Evolutionary conservation across 2,888 invertebrate genomes (phyloP), one percentile per base, ranked within the genome.

Genomic region (Lithodes maja): DNA sequence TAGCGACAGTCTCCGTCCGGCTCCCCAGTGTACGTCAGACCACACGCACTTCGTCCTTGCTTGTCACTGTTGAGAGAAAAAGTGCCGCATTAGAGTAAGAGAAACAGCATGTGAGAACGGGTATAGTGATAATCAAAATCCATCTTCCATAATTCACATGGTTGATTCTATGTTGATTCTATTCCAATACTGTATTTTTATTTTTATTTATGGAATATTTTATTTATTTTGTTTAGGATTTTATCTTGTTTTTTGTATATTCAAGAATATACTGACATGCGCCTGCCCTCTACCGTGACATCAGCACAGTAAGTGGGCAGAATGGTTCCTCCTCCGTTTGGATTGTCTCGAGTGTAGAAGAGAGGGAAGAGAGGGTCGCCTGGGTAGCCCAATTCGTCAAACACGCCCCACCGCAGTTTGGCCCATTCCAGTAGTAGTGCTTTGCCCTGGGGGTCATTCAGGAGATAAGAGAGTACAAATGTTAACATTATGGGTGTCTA

Each of bases 371-470:
- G 74, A 3, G 84, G 79, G 80, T 88, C 88, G 2, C 84, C 88
- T 1, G 84, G 84, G 53, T 88, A 88, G 5, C 88, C 88, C 55
- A 85, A 49, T 52, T 88, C 88, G 49, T 88, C 88, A 74, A 88
- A 88, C 71, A 88, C 85, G 1, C 88, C 88, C 88, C 88, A 88
- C 2, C 88, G 69, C 15, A 81, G 53, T 75, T 88, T 88, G 5
- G 88, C 88, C 88, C 88, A 88, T 49, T 88, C 88, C 74, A 81
- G n/a, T 53, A 88, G 80, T 55, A 88, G 52, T n/a, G 50, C 88
- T 53, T 88, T 88, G 2, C 88, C 88, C 33, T 33, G 33, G 33
- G 33, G 33, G 33, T 33, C 33, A 33, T 33, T 54, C 33, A 74
- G 12, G 71, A 15, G 49, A 7, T 12, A 61, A 61, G 61, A 61